phyloP scores from a whole-genome alignment of 2,888 invertebrate species.

The Galeruca laticollis region DNA sequence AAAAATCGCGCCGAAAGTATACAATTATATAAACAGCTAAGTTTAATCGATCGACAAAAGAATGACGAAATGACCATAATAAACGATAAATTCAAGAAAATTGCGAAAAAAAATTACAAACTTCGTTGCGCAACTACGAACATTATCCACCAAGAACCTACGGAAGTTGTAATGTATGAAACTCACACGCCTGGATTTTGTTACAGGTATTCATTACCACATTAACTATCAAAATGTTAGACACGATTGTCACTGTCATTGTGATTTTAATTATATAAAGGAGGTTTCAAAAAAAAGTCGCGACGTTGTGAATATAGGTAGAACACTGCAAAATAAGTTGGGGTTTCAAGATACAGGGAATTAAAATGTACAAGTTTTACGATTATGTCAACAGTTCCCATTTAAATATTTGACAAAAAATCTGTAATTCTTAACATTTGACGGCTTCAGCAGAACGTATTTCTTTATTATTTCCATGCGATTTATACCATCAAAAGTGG shows the following conservation, averaged over 20 bases:
- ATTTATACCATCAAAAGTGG: too few species aligned
- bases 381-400: too few species aligned
- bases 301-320: too few species aligned
- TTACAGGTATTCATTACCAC: conserved; percentile 6
- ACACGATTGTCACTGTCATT: background rate
- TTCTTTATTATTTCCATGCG: too few species aligned
- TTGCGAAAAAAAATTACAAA: conserved; percentile 3
- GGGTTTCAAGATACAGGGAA: too few species aligned
- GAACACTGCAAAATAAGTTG: too few species aligned
- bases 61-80: background rate
- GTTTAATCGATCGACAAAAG: background rate
- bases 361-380: too few species aligned
- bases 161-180: conserved; percentile 11
- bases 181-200: conserved; percentile 15
- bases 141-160: background rate
- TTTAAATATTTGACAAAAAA: too few species aligned
- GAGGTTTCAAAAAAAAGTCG: too few species aligned
- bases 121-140: background rate
- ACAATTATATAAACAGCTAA: background rate
- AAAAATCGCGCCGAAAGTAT: conserved; percentile 12
- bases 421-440: too few species aligned
- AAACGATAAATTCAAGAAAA: background rate
- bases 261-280: too few species aligned
- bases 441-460: too few species aligned
- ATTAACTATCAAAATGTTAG: background rate